Conservation (phyloP, 2,797 vertebrate genomes). For the Hirundo rustica region DNA sequence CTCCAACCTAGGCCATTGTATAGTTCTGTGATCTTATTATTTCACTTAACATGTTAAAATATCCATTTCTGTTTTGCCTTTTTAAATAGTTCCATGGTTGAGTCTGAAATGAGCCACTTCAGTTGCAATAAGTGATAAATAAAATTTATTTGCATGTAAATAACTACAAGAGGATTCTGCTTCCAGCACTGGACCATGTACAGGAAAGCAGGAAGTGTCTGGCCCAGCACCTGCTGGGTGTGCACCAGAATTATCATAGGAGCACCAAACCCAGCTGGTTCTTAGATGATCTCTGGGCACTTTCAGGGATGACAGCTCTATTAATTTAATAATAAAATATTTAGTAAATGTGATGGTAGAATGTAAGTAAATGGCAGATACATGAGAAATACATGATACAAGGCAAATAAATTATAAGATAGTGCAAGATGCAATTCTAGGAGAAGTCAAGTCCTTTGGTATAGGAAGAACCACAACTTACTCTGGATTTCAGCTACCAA, state of each 20-base stretch:
- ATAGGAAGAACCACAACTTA: neutral
- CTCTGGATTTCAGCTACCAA: neutral
- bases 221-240: neutral
- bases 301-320: neutral
- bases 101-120: neutral
- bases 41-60: neutral
- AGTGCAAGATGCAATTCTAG: neutral
- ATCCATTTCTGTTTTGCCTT: neutral
- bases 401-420: neutral
- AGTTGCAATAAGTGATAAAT: neutral
- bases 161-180: neutral
- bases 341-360: neutral
- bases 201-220: neutral
- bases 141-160: neutral
- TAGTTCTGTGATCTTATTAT: neutral
- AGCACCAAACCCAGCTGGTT: neutral
- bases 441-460: neutral
- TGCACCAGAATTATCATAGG: neutral
- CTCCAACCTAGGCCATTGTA: neutral
- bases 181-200: neutral
- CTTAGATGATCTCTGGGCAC: neutral
- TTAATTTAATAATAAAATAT: neutral
- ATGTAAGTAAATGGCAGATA: neutral
- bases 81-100: rapidly evolving
- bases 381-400: neutral